Base-by-base conservation (phyloP, 2,113 vertebrate species). In the Callithrix jacchus region DNA sequence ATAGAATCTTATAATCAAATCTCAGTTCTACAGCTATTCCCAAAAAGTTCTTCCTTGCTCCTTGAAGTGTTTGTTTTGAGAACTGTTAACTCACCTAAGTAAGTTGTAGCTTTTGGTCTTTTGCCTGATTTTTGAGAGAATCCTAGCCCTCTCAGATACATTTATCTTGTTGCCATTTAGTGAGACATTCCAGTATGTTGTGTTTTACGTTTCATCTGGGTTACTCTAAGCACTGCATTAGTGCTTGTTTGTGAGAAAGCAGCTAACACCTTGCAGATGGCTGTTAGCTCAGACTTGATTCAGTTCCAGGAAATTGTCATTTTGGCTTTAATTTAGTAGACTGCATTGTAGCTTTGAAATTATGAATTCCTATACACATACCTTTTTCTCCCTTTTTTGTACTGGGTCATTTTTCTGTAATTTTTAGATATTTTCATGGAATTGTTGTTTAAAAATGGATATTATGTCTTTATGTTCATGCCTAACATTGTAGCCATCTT, bases 1-100 rank as follows among this genome's bases (percentile, higher is more conserved):
- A 84, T 87, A 88, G n/a, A 86, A 56, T 64, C 2, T 94, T 94
- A 61, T 54, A 82, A 74, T 87, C 68, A 97, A 80, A 76, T 80
- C 64, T n/a, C 42, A 68, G 3, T 87, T 95, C 23, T 92, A 21
- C 18, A 93, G 4, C 40, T 94, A 0, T 84, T 87, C 18, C 42
- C 74, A 92, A 40, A 40, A 91, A 94, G 42, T 61, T 25, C 66
- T 80, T 88, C 42, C 70, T 77, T 94, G 2, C 21, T 89, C 40
- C 68, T 93, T 77, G 42, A 81, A 91, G 21, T 61, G 13, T 74
- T 87, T 81, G 27, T 92, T 56, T 61, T 66, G 56, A n/a, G 21
- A 91, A 7, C 76, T 42, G 7, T 93, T 93, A 54, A 54, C 16
- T 76, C 5, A 61, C 30, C 42, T 37, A 54, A n/a, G 3, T 81